A percentile compares a stretch with the other conserved stretches of the same genome.
These are phyloP conservation scores for Bibio marci DNA, from an alignment of 2,888 invertebrate genomes.

Conservation along the genomic window DNA sequence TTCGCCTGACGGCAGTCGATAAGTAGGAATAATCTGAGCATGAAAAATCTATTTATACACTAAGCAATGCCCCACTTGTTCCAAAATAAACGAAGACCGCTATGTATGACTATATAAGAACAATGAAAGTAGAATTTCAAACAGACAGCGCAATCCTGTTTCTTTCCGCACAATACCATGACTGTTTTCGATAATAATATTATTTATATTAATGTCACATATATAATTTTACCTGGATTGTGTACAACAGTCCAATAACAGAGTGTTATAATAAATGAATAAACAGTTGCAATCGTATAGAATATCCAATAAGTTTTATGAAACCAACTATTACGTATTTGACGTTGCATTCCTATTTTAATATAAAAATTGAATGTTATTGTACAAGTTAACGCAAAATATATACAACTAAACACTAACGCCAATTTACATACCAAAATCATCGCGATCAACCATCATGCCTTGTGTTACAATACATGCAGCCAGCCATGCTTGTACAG, in stretches of 20 bases:
- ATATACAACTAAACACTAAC: background rate
- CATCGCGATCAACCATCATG: conserved; percentile 31
- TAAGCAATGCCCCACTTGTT: too few relatives aligned
- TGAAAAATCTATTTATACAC: too few relatives aligned
- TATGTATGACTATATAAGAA: too few relatives aligned
- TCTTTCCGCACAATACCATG: background rate
- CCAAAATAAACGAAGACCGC: too few relatives aligned
- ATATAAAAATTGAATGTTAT: background rate
- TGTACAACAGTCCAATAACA: conserved; percentile 40
- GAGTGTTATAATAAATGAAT: conserved; percentile 29
- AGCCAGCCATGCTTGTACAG: conserved; percentile 28
- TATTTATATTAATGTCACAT: conserved; percentile 3
- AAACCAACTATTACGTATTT: conserved; percentile 27
- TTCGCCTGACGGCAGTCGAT: too few relatives aligned
- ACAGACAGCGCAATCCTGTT: background rate
- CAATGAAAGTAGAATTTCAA: too few relatives aligned
- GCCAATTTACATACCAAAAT: conserved; percentile 15
- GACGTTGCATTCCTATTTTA: conserved; percentile 22
- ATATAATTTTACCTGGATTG: conserved; percentile 52
- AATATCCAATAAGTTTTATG: conserved; percentile 29
- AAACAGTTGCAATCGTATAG: conserved; percentile 29
- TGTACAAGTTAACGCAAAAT: background rate
- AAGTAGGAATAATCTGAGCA: too few relatives aligned
- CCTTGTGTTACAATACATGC: conserved; percentile 31
- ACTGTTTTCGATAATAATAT: background rate